Conservation (phyloP, 2,888 invertebrate species). For the Salpingus planirostris region DNA sequence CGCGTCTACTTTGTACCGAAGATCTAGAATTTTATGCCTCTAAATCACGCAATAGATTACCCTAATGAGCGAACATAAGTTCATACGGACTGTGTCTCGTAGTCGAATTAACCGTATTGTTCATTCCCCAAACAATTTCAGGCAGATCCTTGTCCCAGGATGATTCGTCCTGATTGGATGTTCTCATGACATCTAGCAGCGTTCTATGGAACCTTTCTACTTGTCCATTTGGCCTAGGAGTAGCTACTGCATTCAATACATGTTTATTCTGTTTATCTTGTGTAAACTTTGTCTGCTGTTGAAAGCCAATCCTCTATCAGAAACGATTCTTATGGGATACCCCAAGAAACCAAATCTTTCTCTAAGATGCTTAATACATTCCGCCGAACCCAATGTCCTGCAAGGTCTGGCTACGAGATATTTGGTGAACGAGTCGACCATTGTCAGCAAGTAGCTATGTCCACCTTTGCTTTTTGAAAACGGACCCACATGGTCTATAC, state of each 20-base stretch:
- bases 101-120: slow-evolving; percentile 22
- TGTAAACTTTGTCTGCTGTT: slow-evolving; percentile 12
- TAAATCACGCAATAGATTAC: not conserved
- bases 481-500: slow-evolving; percentile 17
- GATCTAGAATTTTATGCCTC: no score
- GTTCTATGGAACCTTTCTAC: slow-evolving; percentile 25
- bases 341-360: slow-evolving; percentile 6
- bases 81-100: slow-evolving; percentile 4
- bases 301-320: slow-evolving; percentile 17
- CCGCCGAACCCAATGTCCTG: slow-evolving; percentile 4
- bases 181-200: slow-evolving; percentile 21
- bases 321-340: slow-evolving; percentile 17
- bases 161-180: slow-evolving; percentile 20
- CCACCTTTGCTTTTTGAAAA: slow-evolving; percentile 14
- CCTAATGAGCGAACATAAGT: not conserved
- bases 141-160: slow-evolving; percentile 25
- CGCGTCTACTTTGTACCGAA: no score
- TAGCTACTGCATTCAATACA: slow-evolving; percentile 12
- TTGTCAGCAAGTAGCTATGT: slow-evolving; percentile 12
- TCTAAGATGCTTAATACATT: slow-evolving; percentile 3
- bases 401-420: slow-evolving; percentile 7
- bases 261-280: slow-evolving; percentile 11
- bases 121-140: slow-evolving; percentile 24
- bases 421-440: slow-evolving; percentile 16
- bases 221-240: slow-evolving; percentile 24